Evolutionary conservation across 2,888 invertebrate species (phyloP).

Genomic region (Dioctria rufipes): DNA sequence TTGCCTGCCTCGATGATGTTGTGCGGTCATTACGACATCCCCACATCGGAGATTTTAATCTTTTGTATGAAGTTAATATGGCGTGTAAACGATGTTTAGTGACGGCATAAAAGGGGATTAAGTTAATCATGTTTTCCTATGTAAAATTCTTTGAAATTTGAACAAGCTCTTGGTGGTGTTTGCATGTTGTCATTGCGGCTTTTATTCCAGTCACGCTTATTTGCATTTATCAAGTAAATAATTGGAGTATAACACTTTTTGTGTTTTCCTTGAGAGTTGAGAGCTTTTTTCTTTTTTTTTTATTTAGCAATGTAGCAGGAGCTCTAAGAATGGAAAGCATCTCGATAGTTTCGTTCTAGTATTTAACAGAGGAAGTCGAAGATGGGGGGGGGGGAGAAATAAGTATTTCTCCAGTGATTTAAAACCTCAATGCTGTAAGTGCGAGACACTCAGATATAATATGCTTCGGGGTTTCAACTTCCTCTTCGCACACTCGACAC

Average conservation of each 20-base stretch:
- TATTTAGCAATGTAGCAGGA: too few relatives aligned
- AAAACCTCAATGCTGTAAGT: too few relatives aligned
- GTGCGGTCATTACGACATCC: neutral
- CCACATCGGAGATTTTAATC: conserved; percentile 51
- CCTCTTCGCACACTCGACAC: too few relatives aligned
- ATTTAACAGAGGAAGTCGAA: too few relatives aligned
- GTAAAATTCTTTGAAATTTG: conserved; percentile 26
- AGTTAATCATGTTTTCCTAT: conserved; percentile 50
- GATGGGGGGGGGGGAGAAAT: too few relatives aligned
- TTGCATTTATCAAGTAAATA: conserved; percentile 25
- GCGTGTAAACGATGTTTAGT: conserved; percentile 56
- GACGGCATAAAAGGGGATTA: conserved; percentile 54
- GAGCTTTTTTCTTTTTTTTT: too few relatives aligned
- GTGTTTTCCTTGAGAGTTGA: too few relatives aligned
- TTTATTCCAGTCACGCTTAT: neutral
- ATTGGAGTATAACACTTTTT: neutral
- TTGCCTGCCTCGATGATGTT: neutral
- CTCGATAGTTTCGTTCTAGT: too few relatives aligned
- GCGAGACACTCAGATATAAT: too few relatives aligned
- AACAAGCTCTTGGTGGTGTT: conserved; percentile 9
- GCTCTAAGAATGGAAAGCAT: too few relatives aligned
- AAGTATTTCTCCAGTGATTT: too few relatives aligned
- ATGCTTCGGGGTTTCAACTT: too few relatives aligned
- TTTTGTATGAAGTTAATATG: conserved; percentile 58
- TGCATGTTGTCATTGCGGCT: neutral